A percentile compares a stretch with the other conserved stretches of the same genome.
phyloP scores from a whole-genome alignment of 2,888 invertebrate species.

The Cyrtodaria siliqua region DNA sequence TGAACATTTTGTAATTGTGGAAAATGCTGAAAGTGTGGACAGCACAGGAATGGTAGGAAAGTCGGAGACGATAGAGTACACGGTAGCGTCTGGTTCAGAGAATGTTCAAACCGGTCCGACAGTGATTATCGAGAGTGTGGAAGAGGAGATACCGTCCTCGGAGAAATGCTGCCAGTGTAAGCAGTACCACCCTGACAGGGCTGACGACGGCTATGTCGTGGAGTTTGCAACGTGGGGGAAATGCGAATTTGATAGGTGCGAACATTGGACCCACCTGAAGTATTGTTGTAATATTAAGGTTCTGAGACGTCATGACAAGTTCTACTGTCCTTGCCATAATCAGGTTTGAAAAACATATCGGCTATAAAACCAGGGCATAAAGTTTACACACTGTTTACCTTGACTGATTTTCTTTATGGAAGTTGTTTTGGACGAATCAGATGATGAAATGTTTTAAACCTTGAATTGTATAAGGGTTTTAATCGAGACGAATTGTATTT shows the following conservation, averaged over 20 bases:
- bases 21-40: not conserved
- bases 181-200: conserved; percentile 55
- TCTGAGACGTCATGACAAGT: conserved; percentile 57
- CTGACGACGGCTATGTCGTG: conserved; percentile 54
- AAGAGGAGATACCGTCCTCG: conserved; percentile 54
- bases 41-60: not conserved
- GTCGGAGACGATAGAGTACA: conserved; percentile 45
- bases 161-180: conserved; percentile 65
- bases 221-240: conserved; percentile 66
- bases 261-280: conserved; percentile 63
- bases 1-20: conserved; percentile 6
- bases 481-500: too few relatives aligned
- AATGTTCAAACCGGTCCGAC: conserved; percentile 47
- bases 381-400: too few relatives aligned
- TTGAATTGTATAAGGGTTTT: too few relatives aligned
- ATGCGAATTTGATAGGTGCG: conserved; percentile 57
- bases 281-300: conserved; percentile 63
- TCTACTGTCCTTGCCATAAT: conserved; percentile 61
- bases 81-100: conserved; percentile 39
- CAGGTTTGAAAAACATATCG: conserved; percentile 34
- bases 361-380: too few relatives aligned
- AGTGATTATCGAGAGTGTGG: conserved; percentile 55
- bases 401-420: too few relatives aligned
- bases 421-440: too few relatives aligned
- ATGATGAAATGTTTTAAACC: too few relatives aligned